Evolutionary conservation across 1,140 invertebrate species (phyloP).

Genomic region (Zaprionus capensis): DNA sequence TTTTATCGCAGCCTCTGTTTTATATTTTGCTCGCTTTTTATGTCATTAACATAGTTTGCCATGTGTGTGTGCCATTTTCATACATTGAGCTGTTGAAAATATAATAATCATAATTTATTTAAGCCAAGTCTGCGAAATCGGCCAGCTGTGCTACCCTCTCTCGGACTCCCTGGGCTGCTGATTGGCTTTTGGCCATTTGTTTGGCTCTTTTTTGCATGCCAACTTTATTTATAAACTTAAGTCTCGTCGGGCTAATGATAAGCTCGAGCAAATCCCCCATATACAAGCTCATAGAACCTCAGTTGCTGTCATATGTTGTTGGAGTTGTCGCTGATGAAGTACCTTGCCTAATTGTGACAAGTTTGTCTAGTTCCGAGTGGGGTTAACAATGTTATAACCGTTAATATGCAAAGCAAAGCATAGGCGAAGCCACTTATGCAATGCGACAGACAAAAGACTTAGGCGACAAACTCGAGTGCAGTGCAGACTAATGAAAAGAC

Average conservation of each 20-base stretch:
- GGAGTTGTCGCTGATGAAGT: neutral
- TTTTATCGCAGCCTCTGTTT: constrained; percentile 40
- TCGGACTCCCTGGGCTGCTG: neutral
- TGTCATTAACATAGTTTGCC: constrained; percentile 77
- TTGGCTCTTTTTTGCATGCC: constrained; percentile 50
- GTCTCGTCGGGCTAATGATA: constrained; percentile 33
- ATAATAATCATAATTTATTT: constrained; percentile 72
- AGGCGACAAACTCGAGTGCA: constrained; percentile 19
- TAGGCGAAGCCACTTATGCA: constrained; percentile 1
- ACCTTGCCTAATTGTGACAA: constrained; percentile 50
- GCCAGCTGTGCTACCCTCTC: constrained; percentile 35
- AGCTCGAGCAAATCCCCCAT: constrained; percentile 23
- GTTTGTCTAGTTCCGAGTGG: constrained; percentile 22
- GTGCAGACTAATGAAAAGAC: constrained; percentile 7
- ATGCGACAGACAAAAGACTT: constrained; percentile 24
- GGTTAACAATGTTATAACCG: constrained; percentile 7
- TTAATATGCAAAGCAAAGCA: constrained; percentile 7
- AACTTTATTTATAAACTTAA: constrained; percentile 36
- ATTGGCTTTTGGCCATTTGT: constrained; percentile 25
- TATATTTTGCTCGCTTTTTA: constrained; percentile 63
- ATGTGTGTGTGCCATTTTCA: constrained; percentile 38
- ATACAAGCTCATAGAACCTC: constrained; percentile 8
- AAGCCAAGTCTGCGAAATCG: constrained; percentile 57
- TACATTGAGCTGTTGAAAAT: constrained; percentile 68
- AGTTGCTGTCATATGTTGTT: constrained; percentile 23